These are phyloP conservation scores for Myopa testacea DNA, from an alignment of 2,888 invertebrate genomes.

Conservation along the genomic window DNA sequence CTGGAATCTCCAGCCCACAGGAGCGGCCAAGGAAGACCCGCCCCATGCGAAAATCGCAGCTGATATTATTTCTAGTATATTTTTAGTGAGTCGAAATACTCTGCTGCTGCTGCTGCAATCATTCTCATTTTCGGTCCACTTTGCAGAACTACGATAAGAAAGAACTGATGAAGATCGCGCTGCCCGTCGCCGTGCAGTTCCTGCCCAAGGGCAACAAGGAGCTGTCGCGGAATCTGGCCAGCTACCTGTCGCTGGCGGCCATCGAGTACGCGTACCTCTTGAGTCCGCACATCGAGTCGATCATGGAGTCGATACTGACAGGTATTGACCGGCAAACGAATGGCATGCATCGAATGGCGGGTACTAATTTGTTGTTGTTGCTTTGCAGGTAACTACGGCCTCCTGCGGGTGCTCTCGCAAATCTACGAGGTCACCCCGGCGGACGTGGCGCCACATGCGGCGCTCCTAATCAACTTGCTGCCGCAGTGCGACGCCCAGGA, in stretches of 20 bases:
- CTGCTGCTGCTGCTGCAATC: background rate
- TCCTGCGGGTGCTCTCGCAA: constrained; percentile 89
- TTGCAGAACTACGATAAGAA: constrained; percentile 73
- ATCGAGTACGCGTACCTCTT: constrained; percentile 89
- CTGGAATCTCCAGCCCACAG: constrained; percentile 84
- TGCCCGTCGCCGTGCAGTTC: constrained; percentile 93
- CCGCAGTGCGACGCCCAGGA: constrained; percentile 88
- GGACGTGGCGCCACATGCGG: constrained; percentile 86
- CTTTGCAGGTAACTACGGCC: constrained; percentile 83
- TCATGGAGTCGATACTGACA: constrained; percentile 90
- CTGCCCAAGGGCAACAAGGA: constrained; percentile 91
- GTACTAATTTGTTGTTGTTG: background rate
- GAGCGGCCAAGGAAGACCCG: constrained; percentile 84
- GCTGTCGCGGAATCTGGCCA: constrained; percentile 88
- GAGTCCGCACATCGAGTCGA: constrained; percentile 88
- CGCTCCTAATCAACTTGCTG: constrained; percentile 80
- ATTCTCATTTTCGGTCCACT: background rate
- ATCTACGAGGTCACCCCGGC: constrained; percentile 90
- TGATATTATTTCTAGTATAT: constrained; percentile 94
- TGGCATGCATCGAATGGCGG: constrained; percentile 67
- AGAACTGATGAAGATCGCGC: constrained; percentile 73
- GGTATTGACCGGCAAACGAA: constrained; percentile 71
- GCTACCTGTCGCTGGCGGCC: constrained; percentile 91
- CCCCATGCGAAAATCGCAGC: constrained; percentile 97
- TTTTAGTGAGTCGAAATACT: constrained; percentile 76